A percentile compares a stretch with the other conserved stretches of the same genome.
These are phyloP conservation scores for Apoda limacodes DNA, from an alignment of 2,888 invertebrate species.

Conservation along the genomic window DNA sequence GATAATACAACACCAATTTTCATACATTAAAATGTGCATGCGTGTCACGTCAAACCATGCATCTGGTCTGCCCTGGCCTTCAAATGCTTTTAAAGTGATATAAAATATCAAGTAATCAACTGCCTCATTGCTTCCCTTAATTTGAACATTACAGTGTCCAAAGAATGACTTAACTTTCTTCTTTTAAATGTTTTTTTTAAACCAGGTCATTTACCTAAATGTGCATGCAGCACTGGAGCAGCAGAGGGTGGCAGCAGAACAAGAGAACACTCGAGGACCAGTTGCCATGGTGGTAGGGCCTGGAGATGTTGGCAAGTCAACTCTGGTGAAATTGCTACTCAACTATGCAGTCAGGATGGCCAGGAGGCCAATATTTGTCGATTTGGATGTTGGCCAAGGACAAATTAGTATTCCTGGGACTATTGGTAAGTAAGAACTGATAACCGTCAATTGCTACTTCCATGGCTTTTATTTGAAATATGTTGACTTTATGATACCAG, in stretches of 20 bases:
- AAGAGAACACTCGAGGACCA: constrained; percentile 79
- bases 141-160: not conserved
- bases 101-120: too few species aligned
- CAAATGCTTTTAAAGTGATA: too few species aligned
- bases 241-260: constrained; percentile 85
- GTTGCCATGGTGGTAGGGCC: constrained; percentile 94
- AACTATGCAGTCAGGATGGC: constrained; percentile 96
- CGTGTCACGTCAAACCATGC: too few species aligned
- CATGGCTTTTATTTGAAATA: too few species aligned
- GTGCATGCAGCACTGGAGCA: constrained; percentile 96
- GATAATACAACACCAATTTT: too few species aligned
- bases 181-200: constrained; percentile 10
- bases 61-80: too few species aligned
- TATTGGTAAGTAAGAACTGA: constrained; percentile 72
- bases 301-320: constrained; percentile 96
- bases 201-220: constrained; percentile 87
- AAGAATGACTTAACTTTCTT: not conserved
- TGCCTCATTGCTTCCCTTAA: too few species aligned
- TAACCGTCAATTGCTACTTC: too few species aligned
- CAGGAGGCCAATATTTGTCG: constrained; percentile 90
- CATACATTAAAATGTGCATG: too few species aligned
- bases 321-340: constrained; percentile 85
- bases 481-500: too few species aligned
- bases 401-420: constrained; percentile 93
- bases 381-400: constrained; percentile 96